A percentile compares a stretch with the other conserved stretches of the same genome.
phyloP scores from a whole-genome alignment of 2,888 invertebrate species.

The Lomographa bimaculata region DNA sequence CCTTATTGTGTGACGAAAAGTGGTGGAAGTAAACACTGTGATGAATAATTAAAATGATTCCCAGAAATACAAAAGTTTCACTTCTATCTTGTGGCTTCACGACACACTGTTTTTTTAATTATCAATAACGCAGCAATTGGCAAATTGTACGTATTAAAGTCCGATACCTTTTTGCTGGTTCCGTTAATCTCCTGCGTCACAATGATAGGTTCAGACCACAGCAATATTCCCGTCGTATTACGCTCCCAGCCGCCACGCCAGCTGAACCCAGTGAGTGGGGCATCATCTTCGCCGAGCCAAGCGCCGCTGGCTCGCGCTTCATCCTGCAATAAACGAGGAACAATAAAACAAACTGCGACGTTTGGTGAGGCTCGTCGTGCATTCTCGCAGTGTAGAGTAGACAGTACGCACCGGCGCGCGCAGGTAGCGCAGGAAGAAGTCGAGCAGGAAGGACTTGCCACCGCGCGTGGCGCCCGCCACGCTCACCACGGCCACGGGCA shows the following conservation, averaged over 20 bases:
- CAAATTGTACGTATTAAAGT: too few relatives aligned
- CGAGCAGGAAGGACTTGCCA: conserved; percentile 54
- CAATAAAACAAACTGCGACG: too few relatives aligned
- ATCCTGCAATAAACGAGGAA: conserved; percentile 19
- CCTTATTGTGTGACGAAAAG: too few relatives aligned
- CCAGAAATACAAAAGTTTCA: too few relatives aligned
- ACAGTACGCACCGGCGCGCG: conserved; percentile 38
- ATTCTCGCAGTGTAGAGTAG: too few relatives aligned
- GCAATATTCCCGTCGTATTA: conserved; percentile 95
- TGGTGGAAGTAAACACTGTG: too few relatives aligned
- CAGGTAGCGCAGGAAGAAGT: conserved; percentile 50
- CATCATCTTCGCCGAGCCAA: conserved; percentile 91
- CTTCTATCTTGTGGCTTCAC: too few relatives aligned
- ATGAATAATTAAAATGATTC: too few relatives aligned
- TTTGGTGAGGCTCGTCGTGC: too few relatives aligned
- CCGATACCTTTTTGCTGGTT: conserved; percentile 4
- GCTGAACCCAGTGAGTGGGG: conserved; percentile 91
- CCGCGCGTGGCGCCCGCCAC: conserved; percentile 52
- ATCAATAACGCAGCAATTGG: too few relatives aligned
- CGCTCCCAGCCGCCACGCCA: conserved; percentile 96
- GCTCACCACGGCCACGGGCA: conserved; percentile 46
- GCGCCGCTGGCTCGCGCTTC: conserved; percentile 57
- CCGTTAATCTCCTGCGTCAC: conserved; percentile 65
- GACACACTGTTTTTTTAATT: too few relatives aligned
- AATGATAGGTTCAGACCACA: conserved; percentile 94